phyloP scores from a whole-genome alignment of 1,140 invertebrate genomes.

The Zaprionus gabonicus region DNA sequence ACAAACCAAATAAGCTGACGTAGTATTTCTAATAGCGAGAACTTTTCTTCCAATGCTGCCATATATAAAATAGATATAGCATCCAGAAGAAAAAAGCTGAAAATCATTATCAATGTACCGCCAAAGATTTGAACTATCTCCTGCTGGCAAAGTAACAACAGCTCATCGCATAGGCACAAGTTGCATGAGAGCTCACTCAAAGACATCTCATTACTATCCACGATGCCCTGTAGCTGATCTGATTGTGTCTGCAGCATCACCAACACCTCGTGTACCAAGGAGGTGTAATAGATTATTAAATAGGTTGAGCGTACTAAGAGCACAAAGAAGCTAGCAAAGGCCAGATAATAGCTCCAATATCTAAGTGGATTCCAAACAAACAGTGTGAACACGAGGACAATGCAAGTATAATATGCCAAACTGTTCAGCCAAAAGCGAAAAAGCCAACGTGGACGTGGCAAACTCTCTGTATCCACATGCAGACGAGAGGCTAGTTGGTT shows the following conservation, averaged over 20 bases:
- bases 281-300: constrained; percentile 15
- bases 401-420: background rate
- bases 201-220: background rate
- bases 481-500: background rate
- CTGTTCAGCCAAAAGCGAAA: background rate
- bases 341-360: background rate
- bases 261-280: constrained; percentile 2
- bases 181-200: background rate
- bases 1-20: constrained; percentile 1
- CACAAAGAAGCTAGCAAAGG: background rate
- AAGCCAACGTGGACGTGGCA: constrained; percentile 1
- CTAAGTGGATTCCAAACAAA: background rate
- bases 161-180: constrained; percentile 14
- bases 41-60: background rate
- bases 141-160: constrained; percentile 26
- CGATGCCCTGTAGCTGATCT: background rate
- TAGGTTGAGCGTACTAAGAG: constrained; percentile 6
- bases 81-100: constrained; percentile 15
- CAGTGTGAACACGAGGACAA: background rate
- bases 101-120: constrained; percentile 1
- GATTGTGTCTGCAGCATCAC: constrained; percentile 7
- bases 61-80: constrained; percentile 11
- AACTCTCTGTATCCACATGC: background rate
- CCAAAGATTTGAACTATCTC: constrained; percentile 22
- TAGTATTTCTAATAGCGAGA: background rate